Base-by-base conservation (phyloP, 2,888 invertebrate genomes). In the Hydropsyche betteni region DNA sequence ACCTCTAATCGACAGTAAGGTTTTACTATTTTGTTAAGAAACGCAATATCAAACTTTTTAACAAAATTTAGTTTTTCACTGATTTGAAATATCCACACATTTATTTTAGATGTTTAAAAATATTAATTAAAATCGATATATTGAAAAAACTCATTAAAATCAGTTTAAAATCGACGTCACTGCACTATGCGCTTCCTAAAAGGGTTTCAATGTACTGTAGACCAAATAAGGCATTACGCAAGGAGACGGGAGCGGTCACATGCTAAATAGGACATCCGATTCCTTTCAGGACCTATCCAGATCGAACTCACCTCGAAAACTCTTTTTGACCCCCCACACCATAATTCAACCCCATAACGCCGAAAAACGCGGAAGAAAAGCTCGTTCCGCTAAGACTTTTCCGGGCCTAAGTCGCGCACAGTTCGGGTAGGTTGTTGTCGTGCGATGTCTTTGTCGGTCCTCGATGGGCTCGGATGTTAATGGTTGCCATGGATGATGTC, bases 261-360 rank as follows among this genome's bases (percentile, higher is more conserved):
- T 76, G 76, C 78, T 78, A 76, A 78, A 75, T 75, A 74, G 76
- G 69, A 76, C 76, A 76, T 69, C 76, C 74, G 74, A 76, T 76
- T 76, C 76, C 76, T 76, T 76, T 76, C 55, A 76, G 58, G 33
- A n/a, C 69, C 52, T 50, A 5, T 7, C 36, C 69, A 16, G 50
- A 34, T 68, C n/a, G 16, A 55, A n/a, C 8, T 55, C 55, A n/a
- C 16, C 14, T 14, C 55, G 6, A 6, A 16, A 14, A 55, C 55
- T 55, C 55, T 24, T 24, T 24, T 24, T 12, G 55, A 55, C 44
- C 44, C 44, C 44, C 10, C 44, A 10, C 24, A 24, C 24, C 24
- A 24, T 24, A 24, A 24, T 24, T 24, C 24, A 24, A 24, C 24
- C 24, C 24, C 24, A 24, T 24, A 24, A 24, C 2, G 24, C 24